Base-by-base conservation (phyloP, 2,113 vertebrate species). In the Drymodes brunneopygia region DNA sequence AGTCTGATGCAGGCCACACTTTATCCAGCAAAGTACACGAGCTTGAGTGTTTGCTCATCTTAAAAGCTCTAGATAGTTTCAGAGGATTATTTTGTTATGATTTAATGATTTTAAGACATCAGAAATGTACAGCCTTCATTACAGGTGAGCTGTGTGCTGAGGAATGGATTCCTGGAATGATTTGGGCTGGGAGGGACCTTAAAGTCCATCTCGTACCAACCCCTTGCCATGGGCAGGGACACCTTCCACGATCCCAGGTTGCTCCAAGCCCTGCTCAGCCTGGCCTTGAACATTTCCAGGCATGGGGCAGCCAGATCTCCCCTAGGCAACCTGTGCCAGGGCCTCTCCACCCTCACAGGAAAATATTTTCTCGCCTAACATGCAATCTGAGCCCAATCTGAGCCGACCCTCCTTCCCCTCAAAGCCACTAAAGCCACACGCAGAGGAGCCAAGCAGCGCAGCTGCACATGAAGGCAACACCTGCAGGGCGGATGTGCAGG, bases 401-500 rank as follows among this genome's bases (percentile, higher is more conserved):
- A 74, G 38, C 36, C 58, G 15, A 42, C 10, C 5, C 9, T 66
- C 38, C 45, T 67, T 60, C 38, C 47, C 7, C 61, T 58, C 45
- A n/a, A 74, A 73, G 13, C 69, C 77, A 38, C 69, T 1, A 8
- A 38, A 53, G n/a, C 69, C 78, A 45, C 2, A 7, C 0, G 27
- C 53, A 3, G 27, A 19, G 45, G 14, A 38, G 12, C 38, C 23
- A 12, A 2, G 5, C 40, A 2, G 24, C 87, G 6, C 47, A 66
- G 83, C 70, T 35, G 90, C 24, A 15, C 44, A 15, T 0, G 19
- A 20, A 25, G 31, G 5, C 48, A 64, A 25, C 38, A 22, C 9
- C 56, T 22, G 89, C 47, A 5, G 3, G 1, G 36, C 69, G 29
- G 62, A 4, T 11, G 42, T 2, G 60, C 66, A 0, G 1, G 0